Evolutionary conservation across 2,888 invertebrate genomes (phyloP).

Genomic region (Hipparchia sbordonii): DNA sequence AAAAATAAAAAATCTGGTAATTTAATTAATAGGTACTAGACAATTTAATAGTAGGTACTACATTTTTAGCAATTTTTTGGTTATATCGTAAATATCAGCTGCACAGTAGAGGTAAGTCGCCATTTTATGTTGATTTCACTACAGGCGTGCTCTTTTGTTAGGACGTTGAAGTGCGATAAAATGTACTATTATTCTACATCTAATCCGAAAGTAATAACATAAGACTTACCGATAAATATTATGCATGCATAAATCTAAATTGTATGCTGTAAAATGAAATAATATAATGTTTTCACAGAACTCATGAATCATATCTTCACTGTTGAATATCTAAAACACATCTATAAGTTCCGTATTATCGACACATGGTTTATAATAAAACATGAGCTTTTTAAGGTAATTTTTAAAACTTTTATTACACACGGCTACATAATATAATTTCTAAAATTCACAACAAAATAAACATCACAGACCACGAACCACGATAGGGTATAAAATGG

Average conservation of each 20-base stretch:
- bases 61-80: neutral
- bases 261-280: neutral
- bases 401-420: neutral
- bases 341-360: neutral
- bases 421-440: too few relatives aligned
- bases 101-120: neutral
- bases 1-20: too few relatives aligned
- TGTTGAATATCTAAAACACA: neutral
- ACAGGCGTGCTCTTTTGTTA: neutral
- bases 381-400: neutral
- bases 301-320: neutral
- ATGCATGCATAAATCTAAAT: neutral
- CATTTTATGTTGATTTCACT: slow-evolving; percentile 4
- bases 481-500: too few relatives aligned
- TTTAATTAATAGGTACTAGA: too few relatives aligned
- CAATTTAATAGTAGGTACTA: too few relatives aligned
- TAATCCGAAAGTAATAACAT: neutral
- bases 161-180: neutral
- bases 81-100: slow-evolving; percentile 4
- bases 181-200: too few relatives aligned
- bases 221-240: neutral
- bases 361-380: neutral
- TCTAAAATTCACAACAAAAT: too few relatives aligned
- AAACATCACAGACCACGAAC: too few relatives aligned
- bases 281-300: neutral